phyloP scores from a whole-genome alignment of 1,140 invertebrate species.

The Chymomyza costata region DNA sequence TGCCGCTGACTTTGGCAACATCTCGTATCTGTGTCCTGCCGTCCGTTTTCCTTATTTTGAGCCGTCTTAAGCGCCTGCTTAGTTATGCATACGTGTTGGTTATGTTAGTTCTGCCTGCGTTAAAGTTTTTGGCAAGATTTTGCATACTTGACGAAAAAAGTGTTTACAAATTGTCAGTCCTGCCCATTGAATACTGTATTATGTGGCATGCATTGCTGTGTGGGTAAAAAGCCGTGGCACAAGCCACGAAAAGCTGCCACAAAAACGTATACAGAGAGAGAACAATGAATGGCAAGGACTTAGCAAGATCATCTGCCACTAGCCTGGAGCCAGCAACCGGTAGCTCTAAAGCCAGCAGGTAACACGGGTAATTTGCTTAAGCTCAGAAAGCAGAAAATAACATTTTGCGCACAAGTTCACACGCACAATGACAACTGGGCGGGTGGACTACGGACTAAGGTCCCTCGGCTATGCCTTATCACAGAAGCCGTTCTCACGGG shows the following conservation, averaged over 20 bases:
- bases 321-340: not conserved
- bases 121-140: conserved; percentile 45
- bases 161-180: conserved; percentile 50
- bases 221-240: too few species aligned
- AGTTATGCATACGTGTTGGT: conserved; percentile 57
- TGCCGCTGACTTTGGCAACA: too few species aligned
- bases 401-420: conserved; percentile 62
- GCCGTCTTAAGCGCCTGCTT: too few species aligned
- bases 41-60: too few species aligned
- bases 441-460: not conserved
- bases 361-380: conserved; percentile 67
- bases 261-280: too few species aligned
- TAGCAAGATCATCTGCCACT: too few species aligned
- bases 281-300: too few species aligned
- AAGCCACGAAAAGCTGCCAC: not conserved
- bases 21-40: too few species aligned
- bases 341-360: not conserved
- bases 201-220: conserved; percentile 28
- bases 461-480: conserved; percentile 40
- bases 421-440: conserved; percentile 43
- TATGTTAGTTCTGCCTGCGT: conserved; percentile 23
- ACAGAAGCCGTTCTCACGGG: conserved; percentile 10
- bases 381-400: conserved; percentile 65
- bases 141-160: conserved; percentile 53
- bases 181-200: conserved; percentile 49